Percentiles rank a stretch among this genome's conserved stretches.
Conservation (phyloP, 2,888 invertebrate species). For the Acanthosoma haemorrhoidale region DNA sequence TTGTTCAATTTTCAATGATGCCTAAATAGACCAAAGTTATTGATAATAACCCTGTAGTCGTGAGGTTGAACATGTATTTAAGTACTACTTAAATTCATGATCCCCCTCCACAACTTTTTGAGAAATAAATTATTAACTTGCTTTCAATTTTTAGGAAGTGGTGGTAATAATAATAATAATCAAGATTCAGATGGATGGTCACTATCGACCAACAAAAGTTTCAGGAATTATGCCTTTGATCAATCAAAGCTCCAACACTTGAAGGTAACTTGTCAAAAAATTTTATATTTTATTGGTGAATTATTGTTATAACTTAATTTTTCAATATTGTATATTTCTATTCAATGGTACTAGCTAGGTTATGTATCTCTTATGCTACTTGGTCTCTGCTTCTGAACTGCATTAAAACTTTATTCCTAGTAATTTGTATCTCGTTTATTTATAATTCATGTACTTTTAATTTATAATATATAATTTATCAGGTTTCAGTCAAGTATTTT, state of each 20-base stretch:
- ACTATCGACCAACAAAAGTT: conserved; percentile 43
- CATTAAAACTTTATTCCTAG: not conserved
- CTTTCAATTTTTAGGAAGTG: conserved; percentile 41
- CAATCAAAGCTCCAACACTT: conserved; percentile 48
- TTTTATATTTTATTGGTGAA: no score
- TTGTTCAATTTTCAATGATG: not conserved
- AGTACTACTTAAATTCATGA: not conserved
- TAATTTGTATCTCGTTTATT: not conserved
- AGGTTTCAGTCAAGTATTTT: not conserved
- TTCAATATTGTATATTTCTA: no score
- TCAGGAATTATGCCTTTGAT: conserved; percentile 44
- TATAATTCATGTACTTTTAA: not conserved
- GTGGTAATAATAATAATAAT: conserved; percentile 33
- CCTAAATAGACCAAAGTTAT: no score
- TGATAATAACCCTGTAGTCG: no score
- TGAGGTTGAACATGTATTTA: not conserved
- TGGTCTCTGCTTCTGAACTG: not conserved
- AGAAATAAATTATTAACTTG: not conserved
- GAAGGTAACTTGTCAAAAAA: conserved; percentile 27
- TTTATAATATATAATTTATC: not conserved
- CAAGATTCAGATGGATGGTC: conserved; percentile 38
- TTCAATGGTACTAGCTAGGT: no score
- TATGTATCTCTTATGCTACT: not conserved
- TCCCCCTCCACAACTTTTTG: no score
- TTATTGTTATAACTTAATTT: no score